Conservation (phyloP, 2,888 invertebrate genomes). For the Gymnosoma rotundatum region DNA sequence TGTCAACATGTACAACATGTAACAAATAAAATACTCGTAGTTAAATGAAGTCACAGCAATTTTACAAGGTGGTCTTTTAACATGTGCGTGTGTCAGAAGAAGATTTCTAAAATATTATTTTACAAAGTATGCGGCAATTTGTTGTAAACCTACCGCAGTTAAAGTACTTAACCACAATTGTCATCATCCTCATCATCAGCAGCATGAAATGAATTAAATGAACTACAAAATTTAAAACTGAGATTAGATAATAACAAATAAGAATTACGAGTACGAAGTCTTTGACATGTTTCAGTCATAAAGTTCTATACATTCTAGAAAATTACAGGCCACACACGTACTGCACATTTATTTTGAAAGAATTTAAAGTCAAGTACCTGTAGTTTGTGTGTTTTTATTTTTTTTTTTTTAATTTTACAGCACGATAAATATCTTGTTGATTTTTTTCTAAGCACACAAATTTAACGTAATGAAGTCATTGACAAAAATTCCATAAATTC, state of each 20-base stretch:
- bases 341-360: neutral
- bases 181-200: slow-evolving; percentile 52
- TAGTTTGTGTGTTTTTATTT: slow-evolving; percentile 7
- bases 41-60: slow-evolving; percentile 15
- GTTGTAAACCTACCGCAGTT: slow-evolving; percentile 67
- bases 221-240: slow-evolving; percentile 20
- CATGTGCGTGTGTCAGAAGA: neutral
- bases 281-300: slow-evolving; percentile 68
- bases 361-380: slow-evolving; percentile 58
- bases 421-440: slow-evolving; percentile 49
- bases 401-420: slow-evolving; percentile 45
- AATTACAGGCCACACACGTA: slow-evolving; percentile 61
- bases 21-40: neutral
- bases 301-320: slow-evolving; percentile 39
- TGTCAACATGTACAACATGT: slow-evolving; percentile 66
- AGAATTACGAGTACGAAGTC: neutral
- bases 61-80: slow-evolving; percentile 39
- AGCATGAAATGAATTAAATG: slow-evolving; percentile 43
- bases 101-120: slow-evolving; percentile 2
- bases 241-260: slow-evolving; percentile 51
- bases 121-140: slow-evolving; percentile 35
- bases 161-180: slow-evolving; percentile 62
- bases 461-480: slow-evolving; percentile 49
- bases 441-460: slow-evolving; percentile 15
- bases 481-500: slow-evolving; percentile 65